A percentile compares a stretch with the other conserved stretches of the same genome.
These are phyloP conservation scores for Aphelinus atriplicis DNA, from an alignment of 1,140 invertebrate genomes.

Conservation along the genomic window DNA sequence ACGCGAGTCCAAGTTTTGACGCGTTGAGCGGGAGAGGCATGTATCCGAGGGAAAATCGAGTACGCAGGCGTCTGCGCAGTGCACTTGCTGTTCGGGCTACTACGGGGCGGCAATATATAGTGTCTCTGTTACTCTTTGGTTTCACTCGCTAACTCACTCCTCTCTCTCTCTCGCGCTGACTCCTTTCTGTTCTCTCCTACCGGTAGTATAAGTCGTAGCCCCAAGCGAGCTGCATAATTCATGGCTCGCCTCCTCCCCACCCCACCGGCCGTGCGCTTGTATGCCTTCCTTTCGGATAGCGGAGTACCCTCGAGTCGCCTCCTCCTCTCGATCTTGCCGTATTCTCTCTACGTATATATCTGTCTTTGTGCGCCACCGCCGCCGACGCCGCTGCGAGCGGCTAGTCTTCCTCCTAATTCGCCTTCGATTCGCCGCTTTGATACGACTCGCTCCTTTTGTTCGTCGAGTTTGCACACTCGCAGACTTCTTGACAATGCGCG, in stretches of 20 bases:
- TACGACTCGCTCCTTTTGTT: slow-evolving; percentile 12
- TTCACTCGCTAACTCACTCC: slow-evolving; percentile 31
- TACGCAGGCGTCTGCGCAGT: too few relatives aligned
- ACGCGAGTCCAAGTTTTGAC: slow-evolving; percentile 7
- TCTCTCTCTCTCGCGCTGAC: slow-evolving; percentile 32
- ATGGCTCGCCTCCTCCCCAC: slow-evolving; percentile 46
- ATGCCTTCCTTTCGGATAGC: too few relatives aligned
- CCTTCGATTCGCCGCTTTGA: slow-evolving; percentile 33
- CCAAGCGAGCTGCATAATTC: slow-evolving; percentile 63
- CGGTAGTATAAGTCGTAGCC: slow-evolving; percentile 48
- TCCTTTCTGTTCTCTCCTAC: slow-evolving; percentile 44
- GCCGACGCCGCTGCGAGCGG: slow-evolving; percentile 34
- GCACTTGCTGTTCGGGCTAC: too few relatives aligned
- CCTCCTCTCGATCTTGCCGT: not conserved
- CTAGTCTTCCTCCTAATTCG: slow-evolving; percentile 39
- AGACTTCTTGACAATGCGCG: too few relatives aligned
- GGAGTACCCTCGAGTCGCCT: too few relatives aligned
- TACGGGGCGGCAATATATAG: too few relatives aligned
- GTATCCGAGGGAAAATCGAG: too few relatives aligned
- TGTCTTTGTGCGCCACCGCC: slow-evolving; percentile 20
- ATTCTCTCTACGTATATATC: not conserved
- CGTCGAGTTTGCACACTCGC: too few relatives aligned
- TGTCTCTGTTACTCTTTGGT: too few relatives aligned
- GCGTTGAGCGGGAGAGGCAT: too few relatives aligned
- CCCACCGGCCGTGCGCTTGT: too few relatives aligned